Conservation (phyloP, 2,113 vertebrate genomes). For the Chloroceryle aenea region DNA sequence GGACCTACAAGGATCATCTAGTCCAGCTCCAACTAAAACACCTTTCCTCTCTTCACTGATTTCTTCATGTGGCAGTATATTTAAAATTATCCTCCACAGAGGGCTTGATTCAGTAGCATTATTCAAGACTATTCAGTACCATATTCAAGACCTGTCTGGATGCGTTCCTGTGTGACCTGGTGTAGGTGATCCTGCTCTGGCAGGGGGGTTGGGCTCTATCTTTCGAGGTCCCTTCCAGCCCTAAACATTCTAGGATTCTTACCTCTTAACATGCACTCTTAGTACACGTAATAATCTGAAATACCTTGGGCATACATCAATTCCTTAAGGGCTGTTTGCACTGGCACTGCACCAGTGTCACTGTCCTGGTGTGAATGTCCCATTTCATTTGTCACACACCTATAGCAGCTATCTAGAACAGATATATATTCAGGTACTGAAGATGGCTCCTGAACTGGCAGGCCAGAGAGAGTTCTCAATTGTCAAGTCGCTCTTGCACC, state of each 20-base stretch:
- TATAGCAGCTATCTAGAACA: neutral
- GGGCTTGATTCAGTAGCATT: neutral
- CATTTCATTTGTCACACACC: neutral
- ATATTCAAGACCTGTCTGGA: too few relatives aligned
- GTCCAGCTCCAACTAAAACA: neutral
- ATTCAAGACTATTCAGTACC: too few relatives aligned
- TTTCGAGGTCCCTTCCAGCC: too few relatives aligned
- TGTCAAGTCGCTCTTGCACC: neutral
- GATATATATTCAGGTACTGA: neutral
- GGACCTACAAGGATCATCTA: neutral
- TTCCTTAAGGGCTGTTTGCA: neutral
- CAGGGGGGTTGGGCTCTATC: too few relatives aligned
- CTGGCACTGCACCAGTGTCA: neutral
- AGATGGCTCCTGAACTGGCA: neutral
- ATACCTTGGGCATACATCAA: neutral
- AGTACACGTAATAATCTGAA: neutral
- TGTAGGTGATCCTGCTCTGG: too few relatives aligned
- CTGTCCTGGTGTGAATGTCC: fast-evolving
- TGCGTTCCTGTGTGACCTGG: too few relatives aligned
- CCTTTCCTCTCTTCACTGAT: neutral
- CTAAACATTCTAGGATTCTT: too few relatives aligned
- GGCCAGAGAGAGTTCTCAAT: neutral
- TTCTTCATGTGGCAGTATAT: neutral
- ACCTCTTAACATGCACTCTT: neutral
- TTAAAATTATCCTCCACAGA: neutral